Conservation (phyloP, 2,113 vertebrate species). For the Dromiciops gliroides region DNA sequence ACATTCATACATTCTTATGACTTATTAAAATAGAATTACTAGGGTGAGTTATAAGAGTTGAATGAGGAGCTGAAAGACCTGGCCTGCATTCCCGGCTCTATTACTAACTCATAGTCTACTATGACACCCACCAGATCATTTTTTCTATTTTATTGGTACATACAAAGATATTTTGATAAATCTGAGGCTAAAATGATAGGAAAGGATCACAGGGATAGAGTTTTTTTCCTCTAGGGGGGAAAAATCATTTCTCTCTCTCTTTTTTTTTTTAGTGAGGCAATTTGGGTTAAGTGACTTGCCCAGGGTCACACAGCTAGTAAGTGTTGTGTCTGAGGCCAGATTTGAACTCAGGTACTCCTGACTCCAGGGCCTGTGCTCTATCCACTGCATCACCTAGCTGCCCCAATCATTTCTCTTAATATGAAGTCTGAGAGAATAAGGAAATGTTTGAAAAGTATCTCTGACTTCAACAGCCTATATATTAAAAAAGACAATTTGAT, state of each 20-base stretch:
- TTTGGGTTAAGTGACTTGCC: no score
- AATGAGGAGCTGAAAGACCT: background rate
- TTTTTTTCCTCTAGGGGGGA: background rate
- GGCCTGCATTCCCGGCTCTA: background rate
- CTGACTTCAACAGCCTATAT: background rate
- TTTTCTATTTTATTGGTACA: background rate
- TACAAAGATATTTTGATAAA: background rate
- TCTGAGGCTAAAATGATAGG: background rate
- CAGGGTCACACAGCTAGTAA: no score
- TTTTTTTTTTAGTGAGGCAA: no score
- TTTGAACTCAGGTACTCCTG: no score
- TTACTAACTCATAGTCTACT: background rate
- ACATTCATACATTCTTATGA: background rate
- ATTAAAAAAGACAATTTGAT: background rate
- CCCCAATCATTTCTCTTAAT: background rate
- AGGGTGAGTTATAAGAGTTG: background rate
- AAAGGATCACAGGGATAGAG: background rate
- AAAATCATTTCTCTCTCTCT: no score
- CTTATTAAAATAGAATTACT: background rate
- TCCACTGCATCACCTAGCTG: no score
- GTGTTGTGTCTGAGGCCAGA: no score
- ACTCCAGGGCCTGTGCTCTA: no score
- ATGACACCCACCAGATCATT: background rate
- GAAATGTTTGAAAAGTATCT: background rate
- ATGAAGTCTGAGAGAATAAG: background rate